Percentiles rank a stretch among this genome's conserved stretches.
Evolutionary conservation across 2,113 vertebrate genomes (phyloP).

Genomic region (Chamaetylas fuelleborni): DNA sequence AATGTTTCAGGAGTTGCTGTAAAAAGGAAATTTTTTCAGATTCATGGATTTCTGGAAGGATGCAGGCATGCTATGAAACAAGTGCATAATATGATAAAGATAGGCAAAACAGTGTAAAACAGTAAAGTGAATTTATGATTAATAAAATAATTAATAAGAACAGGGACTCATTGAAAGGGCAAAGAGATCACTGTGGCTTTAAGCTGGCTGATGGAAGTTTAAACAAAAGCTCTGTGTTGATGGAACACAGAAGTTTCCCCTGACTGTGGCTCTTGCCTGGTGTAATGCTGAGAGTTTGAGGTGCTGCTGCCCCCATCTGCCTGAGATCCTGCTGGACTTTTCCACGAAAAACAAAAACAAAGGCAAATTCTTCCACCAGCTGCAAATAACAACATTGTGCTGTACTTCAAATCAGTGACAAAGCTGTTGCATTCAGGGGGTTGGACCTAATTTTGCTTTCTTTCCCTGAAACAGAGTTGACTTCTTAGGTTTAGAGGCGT

Average conservation of each 20-base stretch:
- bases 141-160: neutral
- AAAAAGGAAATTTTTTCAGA: neutral
- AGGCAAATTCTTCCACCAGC: neutral
- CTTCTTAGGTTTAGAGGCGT: fast-evolving
- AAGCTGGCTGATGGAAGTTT: neutral
- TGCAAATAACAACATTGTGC: neutral
- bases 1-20: neutral
- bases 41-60: neutral
- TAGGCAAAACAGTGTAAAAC: neutral
- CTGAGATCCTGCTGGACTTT: neutral
- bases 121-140: neutral
- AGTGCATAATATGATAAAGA: neutral
- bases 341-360: neutral
- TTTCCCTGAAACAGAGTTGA: neutral
- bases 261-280: neutral
- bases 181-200: neutral
- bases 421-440: neutral
- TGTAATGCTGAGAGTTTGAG: neutral
- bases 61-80: neutral
- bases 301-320: conserved; percentile 25
- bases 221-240: neutral
- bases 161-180: neutral
- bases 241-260: neutral
- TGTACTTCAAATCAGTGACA: neutral
- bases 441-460: neutral